These are phyloP conservation scores for Vesta saturnalis DNA, from an alignment of 2,888 invertebrate genomes.

Conservation along the genomic window DNA sequence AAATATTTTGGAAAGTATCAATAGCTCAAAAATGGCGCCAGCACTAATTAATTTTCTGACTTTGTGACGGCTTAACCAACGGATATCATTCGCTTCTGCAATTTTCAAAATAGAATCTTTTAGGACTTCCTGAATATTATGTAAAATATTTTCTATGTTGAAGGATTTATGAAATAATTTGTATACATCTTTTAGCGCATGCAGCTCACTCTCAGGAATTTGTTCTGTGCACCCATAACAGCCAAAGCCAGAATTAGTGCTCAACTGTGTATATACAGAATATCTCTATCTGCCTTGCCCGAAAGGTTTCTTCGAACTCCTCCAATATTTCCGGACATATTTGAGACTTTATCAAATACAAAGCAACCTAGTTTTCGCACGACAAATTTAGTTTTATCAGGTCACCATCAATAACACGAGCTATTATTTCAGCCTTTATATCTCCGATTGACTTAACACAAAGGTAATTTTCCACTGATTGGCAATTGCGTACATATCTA, in stretches of 20 bases:
- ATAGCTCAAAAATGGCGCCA: no score
- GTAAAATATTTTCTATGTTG: not conserved
- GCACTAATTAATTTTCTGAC: no score
- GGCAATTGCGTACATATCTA: no score
- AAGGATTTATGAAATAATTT: not conserved
- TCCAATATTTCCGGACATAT: not conserved
- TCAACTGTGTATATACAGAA: not conserved
- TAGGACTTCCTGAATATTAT: not conserved
- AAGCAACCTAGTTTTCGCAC: no score
- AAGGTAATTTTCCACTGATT: no score
- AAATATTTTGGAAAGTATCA: no score
- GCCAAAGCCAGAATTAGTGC: not conserved
- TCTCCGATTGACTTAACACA: no score
- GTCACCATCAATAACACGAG: no score
- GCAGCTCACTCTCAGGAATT: not conserved
- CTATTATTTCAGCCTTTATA: no score
- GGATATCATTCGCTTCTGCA: no score
- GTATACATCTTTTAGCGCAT: not conserved
- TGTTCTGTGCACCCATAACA: not conserved
- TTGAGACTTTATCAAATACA: not conserved
- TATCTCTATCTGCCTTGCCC: not conserved
- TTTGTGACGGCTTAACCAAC: no score
- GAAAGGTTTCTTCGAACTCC: not conserved
- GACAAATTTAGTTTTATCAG: no score
- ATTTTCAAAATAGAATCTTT: not conserved